Conservation (phyloP, 2,113 vertebrate genomes). For the Nanorana parkeri region DNA sequence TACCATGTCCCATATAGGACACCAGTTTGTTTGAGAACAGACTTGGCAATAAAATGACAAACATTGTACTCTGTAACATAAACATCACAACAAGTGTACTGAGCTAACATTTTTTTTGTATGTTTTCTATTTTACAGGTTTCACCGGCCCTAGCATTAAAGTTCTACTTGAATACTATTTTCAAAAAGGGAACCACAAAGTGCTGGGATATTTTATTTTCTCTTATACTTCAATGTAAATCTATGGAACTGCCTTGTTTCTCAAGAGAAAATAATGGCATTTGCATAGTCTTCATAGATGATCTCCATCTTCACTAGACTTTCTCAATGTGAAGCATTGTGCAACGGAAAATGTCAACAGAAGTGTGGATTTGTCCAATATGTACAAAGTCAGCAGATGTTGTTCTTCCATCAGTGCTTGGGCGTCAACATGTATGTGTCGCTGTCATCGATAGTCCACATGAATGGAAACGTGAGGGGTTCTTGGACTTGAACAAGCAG, state of each 20-base stretch:
- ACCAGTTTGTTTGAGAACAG: too few relatives aligned
- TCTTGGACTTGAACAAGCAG: slow-evolving; percentile 12
- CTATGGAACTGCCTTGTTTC: slow-evolving; percentile 85
- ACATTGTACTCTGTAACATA: too few relatives aligned
- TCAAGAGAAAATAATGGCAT: slow-evolving; percentile 66
- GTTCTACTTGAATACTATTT: slow-evolving; percentile 78
- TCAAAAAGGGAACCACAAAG: slow-evolving; percentile 88
- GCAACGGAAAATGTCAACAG: slow-evolving; percentile 60
- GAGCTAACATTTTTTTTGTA: too few relatives aligned
- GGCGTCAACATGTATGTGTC: slow-evolving; percentile 57
- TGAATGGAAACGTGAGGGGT: slow-evolving; percentile 3
- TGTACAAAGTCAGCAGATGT: slow-evolving; percentile 63
- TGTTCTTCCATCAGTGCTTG: slow-evolving; percentile 55
- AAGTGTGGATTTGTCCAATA: slow-evolving; percentile 59
- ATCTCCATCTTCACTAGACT: slow-evolving; percentile 61
- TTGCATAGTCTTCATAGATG: slow-evolving; percentile 64
- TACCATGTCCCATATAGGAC: too few relatives aligned
- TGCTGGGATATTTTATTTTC: slow-evolving; percentile 89
- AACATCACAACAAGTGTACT: too few relatives aligned
- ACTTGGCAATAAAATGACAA: too few relatives aligned
- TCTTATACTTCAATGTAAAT: slow-evolving; percentile 86
- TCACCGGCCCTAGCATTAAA: slow-evolving; percentile 90
- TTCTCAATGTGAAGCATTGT: slow-evolving; percentile 59
- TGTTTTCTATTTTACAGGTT: slow-evolving; percentile 78
- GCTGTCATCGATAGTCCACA: slow-evolving; percentile 8